phyloP scores from a whole-genome alignment of 2,888 invertebrate genomes.

The Calliopum simillimum region DNA sequence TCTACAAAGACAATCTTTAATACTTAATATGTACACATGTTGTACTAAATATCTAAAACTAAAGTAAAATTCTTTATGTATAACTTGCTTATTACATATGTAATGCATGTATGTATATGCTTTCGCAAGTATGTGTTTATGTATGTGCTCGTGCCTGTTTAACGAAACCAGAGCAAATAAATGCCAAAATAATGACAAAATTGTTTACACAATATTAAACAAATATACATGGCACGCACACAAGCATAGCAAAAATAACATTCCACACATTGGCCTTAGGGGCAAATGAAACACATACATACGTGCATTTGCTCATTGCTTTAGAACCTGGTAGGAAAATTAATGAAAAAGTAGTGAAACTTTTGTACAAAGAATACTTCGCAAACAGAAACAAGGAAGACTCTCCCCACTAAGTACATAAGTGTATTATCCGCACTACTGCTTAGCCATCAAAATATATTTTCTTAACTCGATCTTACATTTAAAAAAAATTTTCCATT shows the following conservation, averaged over 20 bases:
- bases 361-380: too few relatives aligned
- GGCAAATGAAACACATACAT: background rate
- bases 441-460: too few relatives aligned
- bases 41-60: too few relatives aligned
- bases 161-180: slow-evolving; percentile 7
- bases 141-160: background rate
- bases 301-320: background rate
- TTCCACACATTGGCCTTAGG: background rate
- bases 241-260: too few relatives aligned
- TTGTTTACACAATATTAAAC: background rate
- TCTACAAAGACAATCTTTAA: background rate
- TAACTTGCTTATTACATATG: background rate
- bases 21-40: background rate
- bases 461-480: too few relatives aligned
- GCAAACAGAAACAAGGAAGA: background rate
- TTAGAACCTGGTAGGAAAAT: too few relatives aligned
- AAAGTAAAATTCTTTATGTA: background rate
- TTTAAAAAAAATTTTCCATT: too few relatives aligned
- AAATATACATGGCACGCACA: background rate
- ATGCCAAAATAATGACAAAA: slow-evolving; percentile 10
- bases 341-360: too few relatives aligned
- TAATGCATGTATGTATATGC: background rate
- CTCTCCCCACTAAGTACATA: background rate
- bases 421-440: too few relatives aligned
- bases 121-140: background rate